Conservation (phyloP, 2,113 vertebrate genomes). For the Cairina moschata region DNA sequence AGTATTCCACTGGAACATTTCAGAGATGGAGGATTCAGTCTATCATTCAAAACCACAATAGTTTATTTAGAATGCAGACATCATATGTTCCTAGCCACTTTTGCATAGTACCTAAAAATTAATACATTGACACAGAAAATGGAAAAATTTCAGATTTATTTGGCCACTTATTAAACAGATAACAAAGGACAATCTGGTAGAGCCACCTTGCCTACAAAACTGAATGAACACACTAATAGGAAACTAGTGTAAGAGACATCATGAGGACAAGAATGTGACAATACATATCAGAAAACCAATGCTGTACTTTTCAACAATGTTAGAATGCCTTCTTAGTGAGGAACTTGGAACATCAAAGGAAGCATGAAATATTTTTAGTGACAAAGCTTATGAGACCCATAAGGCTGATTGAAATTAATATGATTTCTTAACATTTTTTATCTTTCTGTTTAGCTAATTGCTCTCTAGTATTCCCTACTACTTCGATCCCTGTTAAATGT, state of each 20-base stretch:
- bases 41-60: neutral
- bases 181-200: neutral
- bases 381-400: neutral
- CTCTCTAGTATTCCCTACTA: neutral
- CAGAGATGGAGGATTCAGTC: no score
- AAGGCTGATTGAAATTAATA: constrained; percentile 6
- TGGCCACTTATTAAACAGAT: neutral
- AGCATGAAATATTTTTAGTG: neutral
- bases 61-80: neutral
- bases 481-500: neutral
- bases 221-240: neutral
- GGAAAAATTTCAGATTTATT: neutral
- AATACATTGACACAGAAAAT: neutral
- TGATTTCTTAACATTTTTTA: neutral
- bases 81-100: neutral
- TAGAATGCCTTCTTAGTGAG: neutral
- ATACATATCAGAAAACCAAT: neutral
- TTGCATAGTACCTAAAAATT: neutral
- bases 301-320: neutral
- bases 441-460: constrained; percentile 4
- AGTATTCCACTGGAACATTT: no score
- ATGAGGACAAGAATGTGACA: neutral
- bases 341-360: neutral
- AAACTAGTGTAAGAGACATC: neutral
- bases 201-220: neutral